Evolutionary conservation across 2,888 invertebrate genomes (phyloP).

Genomic region (Itoplectis maculator): DNA sequence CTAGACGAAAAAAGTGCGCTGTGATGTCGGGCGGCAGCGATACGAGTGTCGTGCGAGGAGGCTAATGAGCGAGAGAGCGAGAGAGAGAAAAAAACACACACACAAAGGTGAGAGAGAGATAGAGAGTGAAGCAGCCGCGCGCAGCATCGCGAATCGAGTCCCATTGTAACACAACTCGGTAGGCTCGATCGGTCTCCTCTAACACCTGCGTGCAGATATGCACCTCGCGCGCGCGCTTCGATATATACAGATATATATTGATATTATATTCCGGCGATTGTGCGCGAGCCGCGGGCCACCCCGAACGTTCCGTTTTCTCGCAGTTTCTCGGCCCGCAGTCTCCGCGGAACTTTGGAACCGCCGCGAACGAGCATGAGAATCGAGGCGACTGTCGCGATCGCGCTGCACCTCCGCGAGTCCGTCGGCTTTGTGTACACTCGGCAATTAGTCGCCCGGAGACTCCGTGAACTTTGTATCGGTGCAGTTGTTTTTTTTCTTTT

Average conservation of each 20-base stretch:
- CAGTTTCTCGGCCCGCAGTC: conserved; percentile 6
- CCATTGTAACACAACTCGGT: background rate
- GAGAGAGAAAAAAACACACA: background rate
- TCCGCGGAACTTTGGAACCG: too few species aligned
- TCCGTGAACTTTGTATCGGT: background rate
- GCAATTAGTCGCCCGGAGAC: background rate
- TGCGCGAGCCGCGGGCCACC: too few species aligned
- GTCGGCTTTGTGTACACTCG: background rate
- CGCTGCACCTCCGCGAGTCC: too few species aligned
- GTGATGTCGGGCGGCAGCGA: conserved; percentile 59
- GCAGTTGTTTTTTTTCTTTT: conserved; percentile 6
- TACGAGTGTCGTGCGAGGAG: conserved; percentile 53
- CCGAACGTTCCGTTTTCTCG: background rate
- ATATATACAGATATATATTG: too few species aligned
- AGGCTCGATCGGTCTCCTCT: too few species aligned
- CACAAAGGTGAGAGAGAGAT: conserved; percentile 23
- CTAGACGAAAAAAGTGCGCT: conserved; percentile 78
- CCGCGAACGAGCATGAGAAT: too few species aligned
- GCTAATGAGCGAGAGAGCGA: conserved; percentile 57
- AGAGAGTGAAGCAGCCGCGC: too few species aligned
- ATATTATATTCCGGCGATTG: too few species aligned
- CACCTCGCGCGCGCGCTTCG: too few species aligned
- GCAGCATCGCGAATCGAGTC: background rate
- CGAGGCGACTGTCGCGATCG: too few species aligned
- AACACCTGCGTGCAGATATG: too few species aligned